Percentiles rank a stretch among this genome's conserved stretches.
phyloP scores from a whole-genome alignment of 2,797 vertebrate genomes.

The Sebastes hopkinsi region DNA sequence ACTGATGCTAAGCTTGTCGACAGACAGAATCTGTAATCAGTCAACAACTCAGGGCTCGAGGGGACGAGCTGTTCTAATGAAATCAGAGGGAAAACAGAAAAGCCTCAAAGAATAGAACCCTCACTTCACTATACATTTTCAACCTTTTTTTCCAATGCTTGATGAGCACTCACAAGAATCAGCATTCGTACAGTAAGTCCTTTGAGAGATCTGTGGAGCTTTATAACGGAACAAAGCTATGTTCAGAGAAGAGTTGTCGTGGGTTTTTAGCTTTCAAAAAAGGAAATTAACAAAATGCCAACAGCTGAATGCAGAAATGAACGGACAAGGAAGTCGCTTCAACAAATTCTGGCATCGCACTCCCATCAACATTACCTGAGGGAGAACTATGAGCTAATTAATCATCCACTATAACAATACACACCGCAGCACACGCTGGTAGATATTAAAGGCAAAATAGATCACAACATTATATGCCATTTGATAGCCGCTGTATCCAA shows the following conservation, averaged over 20 bases:
- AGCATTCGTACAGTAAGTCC: slow-evolving; percentile 37
- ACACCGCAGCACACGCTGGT: slow-evolving; percentile 24
- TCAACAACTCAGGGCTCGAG: slow-evolving; percentile 61
- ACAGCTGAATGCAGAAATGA: slow-evolving; percentile 38
- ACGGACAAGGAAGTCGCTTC: slow-evolving; percentile 28
- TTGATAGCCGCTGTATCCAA: slow-evolving; percentile 10
- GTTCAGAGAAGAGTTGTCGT: slow-evolving; percentile 38
- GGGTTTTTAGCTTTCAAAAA: slow-evolving; percentile 43
- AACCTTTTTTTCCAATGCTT: slow-evolving; percentile 30
- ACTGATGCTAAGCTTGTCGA: slow-evolving; percentile 69
- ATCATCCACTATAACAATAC: slow-evolving; percentile 47
- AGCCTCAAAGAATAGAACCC: slow-evolving; percentile 58
- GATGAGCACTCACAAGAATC: slow-evolving; percentile 57
- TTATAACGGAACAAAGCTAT: slow-evolving; percentile 48
- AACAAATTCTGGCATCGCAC: slow-evolving; percentile 29
- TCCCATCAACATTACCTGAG: slow-evolving; percentile 45
- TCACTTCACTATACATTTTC: slow-evolving; percentile 43
- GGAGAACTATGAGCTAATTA: slow-evolving; percentile 60
- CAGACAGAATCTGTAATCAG: slow-evolving; percentile 78
- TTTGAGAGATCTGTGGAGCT: slow-evolving; percentile 48
- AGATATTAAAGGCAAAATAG: slow-evolving; percentile 35
- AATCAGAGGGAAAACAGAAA: slow-evolving; percentile 62
- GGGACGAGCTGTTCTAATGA: slow-evolving; percentile 63
- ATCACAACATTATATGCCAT: slow-evolving; percentile 10
- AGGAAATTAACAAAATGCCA: slow-evolving; percentile 58